Percentiles rank a stretch among this genome's conserved stretches.
Conservation (phyloP, 2,888 invertebrate genomes). For the Petrolisthes cinctipes region DNA sequence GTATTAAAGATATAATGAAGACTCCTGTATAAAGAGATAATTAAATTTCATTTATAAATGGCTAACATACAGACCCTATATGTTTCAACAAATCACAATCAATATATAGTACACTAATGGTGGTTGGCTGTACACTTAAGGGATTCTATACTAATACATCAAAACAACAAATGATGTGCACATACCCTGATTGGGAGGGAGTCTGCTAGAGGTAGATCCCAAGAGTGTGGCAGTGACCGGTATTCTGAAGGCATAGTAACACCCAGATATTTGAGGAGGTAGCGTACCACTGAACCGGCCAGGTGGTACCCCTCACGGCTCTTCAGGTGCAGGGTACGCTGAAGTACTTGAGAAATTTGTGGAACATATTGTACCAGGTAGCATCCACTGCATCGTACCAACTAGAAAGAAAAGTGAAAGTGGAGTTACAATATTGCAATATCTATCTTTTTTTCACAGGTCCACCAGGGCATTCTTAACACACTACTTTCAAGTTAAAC, state of each 20-base stretch:
- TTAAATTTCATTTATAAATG: no score
- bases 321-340: constrained; percentile 78
- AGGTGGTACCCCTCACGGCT: constrained; percentile 78
- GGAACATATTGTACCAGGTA: constrained; percentile 78
- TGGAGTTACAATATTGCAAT: no score
- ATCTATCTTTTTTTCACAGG: neutral
- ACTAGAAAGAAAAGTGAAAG: constrained; percentile 69
- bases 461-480: neutral
- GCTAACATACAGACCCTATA: no score
- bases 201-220: constrained; percentile 70
- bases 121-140: neutral
- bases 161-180: no score
- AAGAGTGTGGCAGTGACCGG: constrained; percentile 76
- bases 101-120: neutral
- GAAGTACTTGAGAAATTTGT: constrained; percentile 77
- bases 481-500: neutral
- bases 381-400: constrained; percentile 78
- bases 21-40: no score
- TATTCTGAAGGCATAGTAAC: constrained; percentile 77
- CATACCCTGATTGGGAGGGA: constrained; percentile 63
- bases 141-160: neutral
- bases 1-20: no score
- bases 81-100: neutral
- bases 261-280: constrained; percentile 75
- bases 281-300: constrained; percentile 76